These are phyloP conservation scores for Tetraodon nigroviridis DNA, from an alignment of 2,113 vertebrate species.

Conservation along the genomic window DNA sequence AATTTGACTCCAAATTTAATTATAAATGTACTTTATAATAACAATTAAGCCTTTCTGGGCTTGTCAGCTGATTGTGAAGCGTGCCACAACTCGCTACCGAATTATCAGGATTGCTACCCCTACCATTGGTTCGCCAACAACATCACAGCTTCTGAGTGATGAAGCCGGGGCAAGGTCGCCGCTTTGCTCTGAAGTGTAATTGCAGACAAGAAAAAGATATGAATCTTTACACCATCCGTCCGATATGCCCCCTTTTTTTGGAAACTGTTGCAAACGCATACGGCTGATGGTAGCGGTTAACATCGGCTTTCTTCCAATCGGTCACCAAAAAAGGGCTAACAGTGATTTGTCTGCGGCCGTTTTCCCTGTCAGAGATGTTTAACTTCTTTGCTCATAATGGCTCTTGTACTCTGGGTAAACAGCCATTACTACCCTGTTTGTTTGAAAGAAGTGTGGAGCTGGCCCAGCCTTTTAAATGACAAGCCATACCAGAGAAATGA, in stretches of 20 bases:
- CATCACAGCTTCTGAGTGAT: neutral
- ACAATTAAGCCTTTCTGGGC: constrained; percentile 38
- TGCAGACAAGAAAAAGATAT: constrained; percentile 51
- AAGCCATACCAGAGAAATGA: constrained; percentile 59
- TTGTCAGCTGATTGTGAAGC: constrained; percentile 24
- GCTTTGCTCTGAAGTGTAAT: constrained; percentile 40
- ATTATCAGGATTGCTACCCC: constrained; percentile 26
- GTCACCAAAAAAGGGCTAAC: constrained; percentile 61
- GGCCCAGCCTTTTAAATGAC: constrained; percentile 63
- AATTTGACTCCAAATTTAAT: neutral
- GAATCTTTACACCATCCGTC: constrained; percentile 53
- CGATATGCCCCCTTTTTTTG: constrained; percentile 41
- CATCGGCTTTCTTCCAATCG: constrained; percentile 67
- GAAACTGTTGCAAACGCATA: constrained; percentile 23
- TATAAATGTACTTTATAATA: constrained; percentile 24
- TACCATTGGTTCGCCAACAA: constrained; percentile 16
- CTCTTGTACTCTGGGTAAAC: constrained; percentile 71
- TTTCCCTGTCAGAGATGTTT: constrained; percentile 77
- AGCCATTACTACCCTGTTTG: constrained; percentile 74
- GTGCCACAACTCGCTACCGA: constrained; percentile 2
- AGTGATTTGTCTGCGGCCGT: constrained; percentile 73
- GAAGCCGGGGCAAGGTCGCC: constrained; percentile 39
- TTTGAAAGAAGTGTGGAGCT: constrained; percentile 69
- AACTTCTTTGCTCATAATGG: constrained; percentile 69
- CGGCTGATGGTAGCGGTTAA: constrained; percentile 70